phyloP scores from a whole-genome alignment of 2,888 invertebrate species.

The Agapostemon virescens region DNA sequence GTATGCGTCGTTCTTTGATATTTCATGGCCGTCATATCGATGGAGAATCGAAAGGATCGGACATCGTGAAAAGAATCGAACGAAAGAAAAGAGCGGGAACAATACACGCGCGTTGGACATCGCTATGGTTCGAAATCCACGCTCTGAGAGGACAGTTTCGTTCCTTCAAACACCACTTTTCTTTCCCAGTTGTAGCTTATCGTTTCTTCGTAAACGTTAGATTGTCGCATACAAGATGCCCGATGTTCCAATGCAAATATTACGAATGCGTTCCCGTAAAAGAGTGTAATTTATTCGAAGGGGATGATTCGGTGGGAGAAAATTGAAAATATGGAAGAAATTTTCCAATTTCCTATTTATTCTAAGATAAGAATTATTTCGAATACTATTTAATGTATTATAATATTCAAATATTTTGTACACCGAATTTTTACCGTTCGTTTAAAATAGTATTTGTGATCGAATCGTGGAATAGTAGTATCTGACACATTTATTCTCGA shows the following conservation, averaged over 20 bases:
- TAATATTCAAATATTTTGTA: too few species aligned
- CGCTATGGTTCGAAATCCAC: background rate
- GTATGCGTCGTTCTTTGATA: background rate
- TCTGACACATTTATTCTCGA: too few species aligned
- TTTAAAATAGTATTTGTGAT: too few species aligned
- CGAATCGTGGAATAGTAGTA: too few species aligned
- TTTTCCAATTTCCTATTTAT: too few species aligned
- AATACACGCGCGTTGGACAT: conserved; percentile 14
- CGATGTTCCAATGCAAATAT: background rate
- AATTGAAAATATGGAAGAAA: too few species aligned
- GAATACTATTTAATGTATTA: too few species aligned
- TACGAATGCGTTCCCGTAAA: background rate
- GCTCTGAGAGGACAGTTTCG: background rate
- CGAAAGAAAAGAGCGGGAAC: conserved; percentile 23
- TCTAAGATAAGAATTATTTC: too few species aligned
- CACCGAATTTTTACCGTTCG: too few species aligned
- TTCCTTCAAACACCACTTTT: background rate
- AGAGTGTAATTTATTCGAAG: too few species aligned
- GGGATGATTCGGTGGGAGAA: too few species aligned
- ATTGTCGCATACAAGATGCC: conserved; percentile 1
- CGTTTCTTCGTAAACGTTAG: background rate
- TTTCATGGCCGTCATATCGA: conserved; percentile 4
- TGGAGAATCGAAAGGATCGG: conserved; percentile 19
- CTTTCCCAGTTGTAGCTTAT: background rate
- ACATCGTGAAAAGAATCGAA: conserved; percentile 16